Evolutionary conservation across 2,113 vertebrate genomes (phyloP), one percentile per base, ranked within the genome.

Genomic region (Toxostoma redivivum): DNA sequence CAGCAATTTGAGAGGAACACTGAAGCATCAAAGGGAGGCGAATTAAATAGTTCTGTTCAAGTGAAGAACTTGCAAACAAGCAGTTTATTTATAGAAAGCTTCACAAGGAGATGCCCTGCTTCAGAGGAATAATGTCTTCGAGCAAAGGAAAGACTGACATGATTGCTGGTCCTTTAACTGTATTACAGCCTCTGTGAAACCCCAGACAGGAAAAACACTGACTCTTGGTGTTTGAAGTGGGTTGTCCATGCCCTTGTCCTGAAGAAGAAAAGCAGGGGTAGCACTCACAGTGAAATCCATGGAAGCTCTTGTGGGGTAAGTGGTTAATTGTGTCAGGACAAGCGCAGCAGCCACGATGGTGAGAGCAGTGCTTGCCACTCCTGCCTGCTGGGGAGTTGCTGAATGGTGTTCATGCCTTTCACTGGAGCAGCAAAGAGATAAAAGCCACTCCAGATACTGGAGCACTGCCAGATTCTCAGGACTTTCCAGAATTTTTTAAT

Each of bases 1-100:
- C 83, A 77, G 88, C 90, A 92, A 88, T 96, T 91, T 93, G 67
- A 90, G 94, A 94, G 25, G 78, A 91, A 95, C 86, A 57, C 50
- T 74, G 86, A 86, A 93, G 81, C 95, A 83, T 95, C 94, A 87
- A 93, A 93, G 92, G 77, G 73, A 93, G 71, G 83, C 20, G 44
- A 95, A 95, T 92, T 95, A 97, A 95, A 95, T 62, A 90, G 92
- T 85, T 79, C 81, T 83, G 74, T 88, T 97, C 90, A 92, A 94
- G 92, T 71, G 81, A 45, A 92, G 93, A 93, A 93, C 93, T 89
- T 85, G 78, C 51, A 95, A 95, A 93, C 78, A 93, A 91, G 86
- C 33, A 24, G 82, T 82, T 94, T 95, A 74, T 92, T 95, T 96
- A 85, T 88, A 92, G 86, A 90, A 94, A 96, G 69, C 76, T 70